Evolutionary conservation across 2,113 vertebrate species (phyloP).

Genomic region (Lagenorhynchus albirostris): DNA sequence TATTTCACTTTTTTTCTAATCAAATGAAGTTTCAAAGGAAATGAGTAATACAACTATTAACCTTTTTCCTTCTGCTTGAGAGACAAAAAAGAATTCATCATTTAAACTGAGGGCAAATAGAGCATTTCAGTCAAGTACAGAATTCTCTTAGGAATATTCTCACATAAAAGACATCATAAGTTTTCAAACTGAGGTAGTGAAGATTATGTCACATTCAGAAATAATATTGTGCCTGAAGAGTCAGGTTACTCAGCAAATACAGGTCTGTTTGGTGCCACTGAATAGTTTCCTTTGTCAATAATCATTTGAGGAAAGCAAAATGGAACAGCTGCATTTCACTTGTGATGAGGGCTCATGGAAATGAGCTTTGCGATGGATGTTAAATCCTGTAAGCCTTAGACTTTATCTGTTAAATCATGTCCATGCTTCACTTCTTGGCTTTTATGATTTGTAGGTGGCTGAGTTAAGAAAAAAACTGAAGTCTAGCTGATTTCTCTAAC

Average conservation of each 20-base stretch:
- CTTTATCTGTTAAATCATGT: constrained; percentile 73
- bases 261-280: background rate
- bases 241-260: constrained; percentile 25
- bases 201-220: constrained; percentile 3
- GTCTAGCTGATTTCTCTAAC: constrained; percentile 71
- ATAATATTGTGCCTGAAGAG: background rate
- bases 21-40: background rate
- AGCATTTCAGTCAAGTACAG: background rate
- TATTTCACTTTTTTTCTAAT: background rate
- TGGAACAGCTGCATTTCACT: constrained; percentile 44
- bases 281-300: constrained; percentile 63
- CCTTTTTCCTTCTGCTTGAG: background rate
- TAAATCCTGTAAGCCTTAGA: constrained; percentile 71
- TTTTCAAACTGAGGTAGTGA: background rate
- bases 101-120: constrained; percentile 36
- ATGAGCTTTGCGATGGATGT: constrained; percentile 66
- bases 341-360: constrained; percentile 59
- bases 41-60: background rate
- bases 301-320: constrained; percentile 64
- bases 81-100: background rate
- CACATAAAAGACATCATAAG: background rate
- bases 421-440: constrained; percentile 74
- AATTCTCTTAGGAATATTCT: constrained; percentile 7
- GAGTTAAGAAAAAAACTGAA: constrained; percentile 80
- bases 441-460: constrained; percentile 75